These are phyloP conservation scores for Gibbula magus DNA, from an alignment of 2,888 invertebrate species.

Conservation along the genomic window DNA sequence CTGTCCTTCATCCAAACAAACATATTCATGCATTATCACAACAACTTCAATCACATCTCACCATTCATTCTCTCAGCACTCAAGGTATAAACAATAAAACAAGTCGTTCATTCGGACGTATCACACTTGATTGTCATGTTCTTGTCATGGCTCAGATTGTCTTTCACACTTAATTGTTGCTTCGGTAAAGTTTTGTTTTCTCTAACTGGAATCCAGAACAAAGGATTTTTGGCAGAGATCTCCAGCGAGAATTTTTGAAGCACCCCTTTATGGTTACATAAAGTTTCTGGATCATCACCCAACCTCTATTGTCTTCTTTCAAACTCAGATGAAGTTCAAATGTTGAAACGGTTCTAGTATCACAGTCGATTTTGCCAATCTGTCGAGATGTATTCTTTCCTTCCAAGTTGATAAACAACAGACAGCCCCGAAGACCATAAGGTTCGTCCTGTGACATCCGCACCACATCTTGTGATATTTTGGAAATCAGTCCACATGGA, in stretches of 20 bases:
- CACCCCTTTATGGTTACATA: constrained; percentile 75
- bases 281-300: constrained; percentile 92
- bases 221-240: constrained; percentile 79
- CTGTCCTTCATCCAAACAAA: too few relatives aligned
- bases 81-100: not conserved
- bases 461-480: constrained; percentile 87
- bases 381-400: constrained; percentile 77
- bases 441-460: constrained; percentile 91
- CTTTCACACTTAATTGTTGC: constrained; percentile 27
- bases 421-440: constrained; percentile 89
- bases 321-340: constrained; percentile 92
- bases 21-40: too few relatives aligned
- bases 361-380: constrained; percentile 88
- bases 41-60: too few relatives aligned
- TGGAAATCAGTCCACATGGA: constrained; percentile 87
- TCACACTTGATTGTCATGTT: not conserved
- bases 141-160: not conserved
- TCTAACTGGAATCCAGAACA: constrained; percentile 92
- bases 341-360: constrained; percentile 90
- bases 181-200: constrained; percentile 91
- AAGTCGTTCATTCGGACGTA: not conserved
- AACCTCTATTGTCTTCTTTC: constrained; percentile 89
- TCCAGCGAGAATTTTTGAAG: constrained; percentile 54
- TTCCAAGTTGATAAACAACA: constrained; percentile 89
- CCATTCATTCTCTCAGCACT: not conserved